Evolutionary conservation across 2,113 vertebrate genomes (phyloP), one percentile per base, ranked within the genome.

Genomic region (Vanacampus margaritifer): DNA sequence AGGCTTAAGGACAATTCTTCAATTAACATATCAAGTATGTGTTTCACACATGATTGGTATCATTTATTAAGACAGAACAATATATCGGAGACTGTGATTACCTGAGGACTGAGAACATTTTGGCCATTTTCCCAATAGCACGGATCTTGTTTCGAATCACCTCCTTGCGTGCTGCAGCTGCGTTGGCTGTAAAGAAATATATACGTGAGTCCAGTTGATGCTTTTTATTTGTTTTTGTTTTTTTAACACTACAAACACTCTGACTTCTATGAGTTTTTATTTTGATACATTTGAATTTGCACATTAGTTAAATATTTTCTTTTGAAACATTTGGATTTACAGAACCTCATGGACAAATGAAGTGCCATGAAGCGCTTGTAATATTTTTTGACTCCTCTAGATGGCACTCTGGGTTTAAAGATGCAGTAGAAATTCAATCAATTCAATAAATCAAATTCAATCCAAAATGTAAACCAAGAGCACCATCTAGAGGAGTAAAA

Each of bases 101-200:
- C 93, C 93, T 92, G 84, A 94, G 90, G 65, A 94, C 93, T 6
- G 86, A 88, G 85, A 94, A 94, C 92, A 94, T 93, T 87, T 92
- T 92, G 71, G 93, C 93, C 93, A 94, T 94, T 72, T 93, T 94
- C 61, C 93, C 93, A 14, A 94, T 94, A 32, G 93, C 93, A 17
- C 93, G 89, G 70, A 94, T 94, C 87, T 94, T 94, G 89, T 94
- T 94, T 84, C 66, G 90, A 82, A 94, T 94, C 75, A 94, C 93
- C 79, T 94, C 93, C 84, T 94, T 94, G 61, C 93, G 87, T 17
- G 90, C 90, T 61, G 93, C 93, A 37, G 93, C 92, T 72, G 93
- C 92, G 68, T 93, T 93, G 70, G 92, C 93, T 93, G 78, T 65
- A 75, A 81, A 82, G 8, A 80, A 50, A 50, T n/a, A 32, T 14